A percentile compares a stretch with the other conserved stretches of the same genome.
These are phyloP conservation scores for Columba livia DNA, from an alignment of 2,113 vertebrate species.

Conservation along the genomic window DNA sequence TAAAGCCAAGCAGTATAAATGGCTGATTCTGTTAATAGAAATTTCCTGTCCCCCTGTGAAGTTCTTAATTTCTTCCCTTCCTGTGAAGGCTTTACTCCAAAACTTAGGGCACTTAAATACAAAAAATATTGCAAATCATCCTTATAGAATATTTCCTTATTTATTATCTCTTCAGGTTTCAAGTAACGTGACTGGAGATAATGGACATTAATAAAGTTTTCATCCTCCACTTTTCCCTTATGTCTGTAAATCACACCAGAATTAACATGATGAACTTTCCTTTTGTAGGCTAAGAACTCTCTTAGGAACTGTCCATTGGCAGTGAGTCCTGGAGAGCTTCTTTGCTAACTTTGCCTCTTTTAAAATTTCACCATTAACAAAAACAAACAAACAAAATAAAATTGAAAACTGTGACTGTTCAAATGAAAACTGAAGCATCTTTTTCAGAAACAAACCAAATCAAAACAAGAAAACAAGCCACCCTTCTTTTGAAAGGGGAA, in stretches of 20 bases:
- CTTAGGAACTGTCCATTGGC: neutral
- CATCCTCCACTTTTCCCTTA: neutral
- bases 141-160: neutral
- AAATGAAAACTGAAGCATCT: neutral
- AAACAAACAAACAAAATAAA: too few relatives aligned
- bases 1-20: neutral
- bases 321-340: neutral
- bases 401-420: neutral
- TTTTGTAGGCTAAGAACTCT: neutral
- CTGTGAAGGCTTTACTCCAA: neutral
- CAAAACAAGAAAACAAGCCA: neutral
- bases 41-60: neutral
- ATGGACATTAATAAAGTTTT: neutral
- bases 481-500: neutral
- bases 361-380: neutral
- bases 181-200: neutral
- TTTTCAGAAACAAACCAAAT: neutral
- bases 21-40: neutral
- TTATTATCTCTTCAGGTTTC: neutral
- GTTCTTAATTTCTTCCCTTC: neutral
- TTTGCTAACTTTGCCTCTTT: neutral
- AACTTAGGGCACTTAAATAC: neutral
- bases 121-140: neutral
- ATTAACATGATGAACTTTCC: neutral
- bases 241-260: neutral